Conservation (phyloP, 2,888 invertebrate genomes). For the Pseudoips prasinana region DNA sequence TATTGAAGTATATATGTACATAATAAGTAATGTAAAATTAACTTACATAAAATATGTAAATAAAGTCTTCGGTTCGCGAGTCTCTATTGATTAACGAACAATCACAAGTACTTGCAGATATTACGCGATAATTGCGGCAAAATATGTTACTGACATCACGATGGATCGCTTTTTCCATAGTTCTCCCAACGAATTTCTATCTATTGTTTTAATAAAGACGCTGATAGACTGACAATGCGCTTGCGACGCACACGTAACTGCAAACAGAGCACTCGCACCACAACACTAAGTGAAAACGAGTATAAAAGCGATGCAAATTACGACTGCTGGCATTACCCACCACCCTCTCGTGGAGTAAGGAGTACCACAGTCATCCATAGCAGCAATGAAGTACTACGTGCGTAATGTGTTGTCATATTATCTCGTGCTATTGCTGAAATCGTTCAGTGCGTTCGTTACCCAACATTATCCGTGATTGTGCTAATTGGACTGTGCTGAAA, state of each 20-base stretch:
- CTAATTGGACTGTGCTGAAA: conserved; percentile 32
- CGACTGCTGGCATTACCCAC: conserved; percentile 70
- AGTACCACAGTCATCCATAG: conserved; percentile 44
- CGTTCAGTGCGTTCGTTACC: conserved; percentile 20
- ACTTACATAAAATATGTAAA: conserved; percentile 29
- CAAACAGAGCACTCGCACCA: conserved; percentile 62
- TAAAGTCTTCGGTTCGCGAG: conserved; percentile 10
- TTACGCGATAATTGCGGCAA: conserved; percentile 45
- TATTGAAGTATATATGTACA: too few relatives aligned
- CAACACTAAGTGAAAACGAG: conserved; percentile 67
- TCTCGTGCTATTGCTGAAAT: conserved; percentile 21
- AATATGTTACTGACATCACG: conserved; percentile 38
- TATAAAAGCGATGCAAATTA: conserved; percentile 81
- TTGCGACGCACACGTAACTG: conserved; percentile 59
- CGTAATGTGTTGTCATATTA: conserved; percentile 56
- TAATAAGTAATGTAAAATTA: not conserved
- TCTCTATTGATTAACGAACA: conserved; percentile 33
- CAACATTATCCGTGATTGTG: conserved; percentile 26
- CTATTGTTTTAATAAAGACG: conserved; percentile 72
- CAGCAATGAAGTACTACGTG: conserved; percentile 75
- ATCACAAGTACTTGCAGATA: conserved; percentile 25
- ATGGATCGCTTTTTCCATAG: conserved; percentile 52
- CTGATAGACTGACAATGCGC: conserved; percentile 65
- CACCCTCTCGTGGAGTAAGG: conserved; percentile 66
- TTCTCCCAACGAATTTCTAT: conserved; percentile 71